Conservation (phyloP, 2,113 vertebrate genomes). For the Microtus oregoni region DNA sequence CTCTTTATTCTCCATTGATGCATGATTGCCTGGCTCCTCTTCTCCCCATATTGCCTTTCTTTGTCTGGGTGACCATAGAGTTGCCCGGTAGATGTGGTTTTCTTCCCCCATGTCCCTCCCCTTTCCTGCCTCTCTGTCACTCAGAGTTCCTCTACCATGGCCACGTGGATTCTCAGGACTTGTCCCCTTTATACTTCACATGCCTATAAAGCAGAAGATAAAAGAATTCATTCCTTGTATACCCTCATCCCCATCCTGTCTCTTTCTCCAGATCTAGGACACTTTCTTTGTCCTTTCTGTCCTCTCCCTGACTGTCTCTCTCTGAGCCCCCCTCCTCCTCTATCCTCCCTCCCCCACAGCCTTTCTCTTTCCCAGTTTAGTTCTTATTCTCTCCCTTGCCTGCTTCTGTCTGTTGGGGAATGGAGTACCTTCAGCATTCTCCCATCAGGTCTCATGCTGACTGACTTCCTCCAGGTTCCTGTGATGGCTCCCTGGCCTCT, state of each 20-base stretch:
- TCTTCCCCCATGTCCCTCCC: neutral
- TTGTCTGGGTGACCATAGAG: neutral
- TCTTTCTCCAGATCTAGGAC: neutral
- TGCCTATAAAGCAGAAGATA: neutral
- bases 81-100: neutral
- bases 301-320: neutral
- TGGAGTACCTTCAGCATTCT: neutral
- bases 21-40: conserved; percentile 67
- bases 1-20: neutral
- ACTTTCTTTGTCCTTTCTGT: neutral
- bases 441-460: neutral
- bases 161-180: neutral
- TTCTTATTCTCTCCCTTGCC: neutral
- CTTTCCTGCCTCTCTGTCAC: neutral
- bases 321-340: neutral
- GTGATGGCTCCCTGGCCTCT: conserved; percentile 75
- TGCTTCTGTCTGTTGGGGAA: neutral
- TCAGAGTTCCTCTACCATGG: neutral
- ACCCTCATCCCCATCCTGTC: neutral
- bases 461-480: conserved; percentile 54
- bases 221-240: neutral
- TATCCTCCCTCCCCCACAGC: neutral
- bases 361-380: neutral
- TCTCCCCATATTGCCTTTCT: neutral
- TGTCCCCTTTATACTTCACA: neutral